Percentiles rank a stretch among this genome's conserved stretches.
Conservation (phyloP, 1,140 invertebrate species). For the Drosophila carrolli region DNA sequence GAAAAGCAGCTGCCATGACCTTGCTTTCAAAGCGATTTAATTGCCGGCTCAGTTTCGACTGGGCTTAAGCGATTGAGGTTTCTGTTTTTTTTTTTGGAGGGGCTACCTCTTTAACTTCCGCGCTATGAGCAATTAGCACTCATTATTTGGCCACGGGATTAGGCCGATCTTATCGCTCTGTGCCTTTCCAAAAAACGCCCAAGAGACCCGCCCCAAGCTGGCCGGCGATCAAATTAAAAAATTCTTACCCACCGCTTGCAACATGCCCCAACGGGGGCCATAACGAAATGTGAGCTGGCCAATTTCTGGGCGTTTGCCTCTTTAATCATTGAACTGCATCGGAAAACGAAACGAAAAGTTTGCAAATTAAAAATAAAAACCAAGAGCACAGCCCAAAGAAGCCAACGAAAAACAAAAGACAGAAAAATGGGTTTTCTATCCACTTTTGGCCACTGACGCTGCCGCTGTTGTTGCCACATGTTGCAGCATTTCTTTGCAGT, state of each 20-base stretch:
- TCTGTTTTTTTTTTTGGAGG: conserved; percentile 12
- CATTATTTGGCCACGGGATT: conserved; percentile 62
- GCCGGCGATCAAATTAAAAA: conserved; percentile 68
- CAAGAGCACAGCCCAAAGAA: conserved; percentile 55
- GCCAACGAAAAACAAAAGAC: conserved; percentile 68
- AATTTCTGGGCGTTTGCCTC: conserved; percentile 82
- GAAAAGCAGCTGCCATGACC: conserved; percentile 61
- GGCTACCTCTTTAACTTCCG: conserved; percentile 54
- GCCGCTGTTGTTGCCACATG: conserved; percentile 70
- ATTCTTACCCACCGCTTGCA: conserved; percentile 72
- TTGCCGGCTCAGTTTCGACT: conserved; percentile 26
- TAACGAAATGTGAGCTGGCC: conserved; percentile 53
- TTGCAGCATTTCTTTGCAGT: conserved; percentile 78
- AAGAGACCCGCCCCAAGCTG: conserved; percentile 49
- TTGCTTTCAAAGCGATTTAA: conserved; percentile 76
- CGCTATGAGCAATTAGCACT: conserved; percentile 67
- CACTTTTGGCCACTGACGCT: conserved; percentile 30
- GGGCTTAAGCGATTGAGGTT: conserved; percentile 14
- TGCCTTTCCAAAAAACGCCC: conserved; percentile 65
- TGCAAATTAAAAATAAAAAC: conserved; percentile 75
- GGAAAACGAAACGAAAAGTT: conserved; percentile 74
- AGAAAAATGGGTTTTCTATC: conserved; percentile 53
- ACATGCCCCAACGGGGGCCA: conserved; percentile 61
- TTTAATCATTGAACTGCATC: conserved; percentile 82
- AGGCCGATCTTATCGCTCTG: conserved; percentile 60